Conservation (phyloP, 2,113 vertebrate genomes). For the Calyptomena viridis region DNA sequence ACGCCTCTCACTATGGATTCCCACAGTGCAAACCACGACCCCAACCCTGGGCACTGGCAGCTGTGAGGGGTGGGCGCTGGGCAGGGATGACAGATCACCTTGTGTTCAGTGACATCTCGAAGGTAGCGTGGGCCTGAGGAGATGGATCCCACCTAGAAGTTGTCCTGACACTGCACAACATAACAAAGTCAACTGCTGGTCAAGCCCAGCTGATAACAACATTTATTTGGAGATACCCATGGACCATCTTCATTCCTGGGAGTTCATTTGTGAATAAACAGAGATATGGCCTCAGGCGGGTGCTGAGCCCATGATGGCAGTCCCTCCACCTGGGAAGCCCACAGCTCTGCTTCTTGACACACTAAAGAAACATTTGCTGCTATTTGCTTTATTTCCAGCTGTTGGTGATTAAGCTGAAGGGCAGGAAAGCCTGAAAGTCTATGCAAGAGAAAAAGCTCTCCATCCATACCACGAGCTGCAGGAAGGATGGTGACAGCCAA, state of each 20-base stretch:
- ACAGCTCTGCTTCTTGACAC: not conserved
- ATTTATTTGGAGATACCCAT: not conserved
- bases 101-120: not conserved
- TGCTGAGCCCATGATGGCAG: not conserved
- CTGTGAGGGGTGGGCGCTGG: rapidly evolving
- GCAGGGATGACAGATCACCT: not conserved
- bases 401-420: not conserved
- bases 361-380: not conserved
- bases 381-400: not conserved
- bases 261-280: not conserved
- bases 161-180: not conserved
- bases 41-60: not conserved
- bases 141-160: not conserved
- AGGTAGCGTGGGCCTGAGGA: not conserved
- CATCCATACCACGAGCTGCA: not conserved
- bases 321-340: not conserved
- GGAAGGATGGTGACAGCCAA: not conserved
- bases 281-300: not conserved
- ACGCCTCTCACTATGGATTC: not conserved
- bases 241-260: not conserved
- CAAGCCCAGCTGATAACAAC: not conserved
- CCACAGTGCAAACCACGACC: not conserved
- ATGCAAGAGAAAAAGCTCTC: not conserved
- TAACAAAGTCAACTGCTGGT: not conserved
- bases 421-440: not conserved